These are phyloP conservation scores for Mesodorylaimus sp. DNA, from an alignment of 2,888 invertebrate species.

Conservation along the genomic window DNA sequence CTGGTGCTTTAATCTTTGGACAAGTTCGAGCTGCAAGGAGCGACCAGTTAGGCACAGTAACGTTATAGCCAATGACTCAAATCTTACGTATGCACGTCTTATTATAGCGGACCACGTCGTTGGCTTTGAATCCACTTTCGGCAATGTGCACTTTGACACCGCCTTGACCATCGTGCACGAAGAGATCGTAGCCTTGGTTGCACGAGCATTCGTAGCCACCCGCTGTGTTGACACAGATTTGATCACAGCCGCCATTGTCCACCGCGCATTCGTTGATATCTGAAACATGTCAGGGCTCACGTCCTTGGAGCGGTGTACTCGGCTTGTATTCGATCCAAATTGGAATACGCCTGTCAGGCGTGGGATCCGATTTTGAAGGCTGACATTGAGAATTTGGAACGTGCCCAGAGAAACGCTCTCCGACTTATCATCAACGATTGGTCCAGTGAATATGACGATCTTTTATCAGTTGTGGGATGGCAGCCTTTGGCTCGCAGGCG, in stretches of 20 bases:
- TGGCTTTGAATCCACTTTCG: slow-evolving; percentile 69
- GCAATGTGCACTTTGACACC: slow-evolving; percentile 57
- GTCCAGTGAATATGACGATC: no score
- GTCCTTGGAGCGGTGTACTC: no score
- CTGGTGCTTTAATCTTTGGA: slow-evolving; percentile 19
- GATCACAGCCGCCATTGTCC: slow-evolving; percentile 28
- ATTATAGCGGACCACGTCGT: slow-evolving; percentile 68
- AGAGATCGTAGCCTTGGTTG: slow-evolving; percentile 74
- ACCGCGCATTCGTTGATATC: slow-evolving; percentile 27
- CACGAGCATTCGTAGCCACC: slow-evolving; percentile 73
- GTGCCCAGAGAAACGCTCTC: no score
- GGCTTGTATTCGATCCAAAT: no score
- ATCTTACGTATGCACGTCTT: slow-evolving; percentile 70
- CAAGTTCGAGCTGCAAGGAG: slow-evolving; percentile 23
- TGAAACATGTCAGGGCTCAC: slow-evolving; percentile 12
- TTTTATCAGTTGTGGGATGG: no score
- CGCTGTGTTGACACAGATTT: slow-evolving; percentile 25
- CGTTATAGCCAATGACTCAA: no score
- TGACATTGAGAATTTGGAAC: no score
- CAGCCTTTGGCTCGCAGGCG: no score
- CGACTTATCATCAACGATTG: no score
- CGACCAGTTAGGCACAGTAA: no score
- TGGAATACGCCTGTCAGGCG: no score
- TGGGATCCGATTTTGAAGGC: no score
- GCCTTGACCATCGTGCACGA: slow-evolving; percentile 65